phyloP scores from a whole-genome alignment of 64 coral and sea anemone genomes.

The Stylophora pistillata region DNA sequence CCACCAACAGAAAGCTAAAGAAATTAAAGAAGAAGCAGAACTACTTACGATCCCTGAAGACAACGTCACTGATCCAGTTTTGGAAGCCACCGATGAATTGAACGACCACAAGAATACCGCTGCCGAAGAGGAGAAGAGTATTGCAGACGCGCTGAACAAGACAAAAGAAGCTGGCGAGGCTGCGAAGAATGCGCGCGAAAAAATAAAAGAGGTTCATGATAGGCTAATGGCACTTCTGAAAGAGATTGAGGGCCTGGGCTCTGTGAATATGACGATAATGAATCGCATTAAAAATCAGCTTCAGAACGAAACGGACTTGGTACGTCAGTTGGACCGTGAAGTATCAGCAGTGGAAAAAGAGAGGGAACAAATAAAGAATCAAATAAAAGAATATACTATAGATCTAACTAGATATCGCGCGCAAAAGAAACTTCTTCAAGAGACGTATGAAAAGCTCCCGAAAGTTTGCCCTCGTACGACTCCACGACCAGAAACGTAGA shows the following conservation, averaged over 20 bases:
- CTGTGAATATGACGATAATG: constrained; percentile 11
- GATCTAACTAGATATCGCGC: constrained; percentile 3
- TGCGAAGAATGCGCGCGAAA: constrained; percentile 33
- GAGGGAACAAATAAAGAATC: not conserved
- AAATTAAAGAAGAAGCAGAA: constrained; percentile 51
- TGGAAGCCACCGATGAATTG: constrained; percentile 22
- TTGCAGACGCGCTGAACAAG: constrained; percentile 20
- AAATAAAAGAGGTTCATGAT: constrained; percentile 53
- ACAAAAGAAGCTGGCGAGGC: constrained; percentile 11
- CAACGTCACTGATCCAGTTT: constrained; percentile 45
- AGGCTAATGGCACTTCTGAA: constrained; percentile 36
- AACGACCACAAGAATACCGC: constrained; percentile 15
- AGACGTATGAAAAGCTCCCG: not conserved
- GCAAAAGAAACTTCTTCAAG: constrained; percentile 9
- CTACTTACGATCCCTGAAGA: constrained; percentile 43
- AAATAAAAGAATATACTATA: constrained; percentile 32
- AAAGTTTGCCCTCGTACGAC: not conserved
- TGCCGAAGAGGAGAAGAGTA: not conserved
- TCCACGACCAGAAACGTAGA: not conserved
- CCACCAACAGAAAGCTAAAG: constrained; percentile 46
- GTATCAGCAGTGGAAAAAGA: constrained; percentile 11
- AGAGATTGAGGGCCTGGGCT: constrained; percentile 44
- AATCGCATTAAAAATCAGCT: constrained; percentile 23
- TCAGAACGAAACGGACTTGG: not conserved
- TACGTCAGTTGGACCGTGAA: constrained; percentile 1